These are phyloP conservation scores for Microplitis mediator DNA, from an alignment of 1,140 invertebrate genomes.

Conservation along the genomic window DNA sequence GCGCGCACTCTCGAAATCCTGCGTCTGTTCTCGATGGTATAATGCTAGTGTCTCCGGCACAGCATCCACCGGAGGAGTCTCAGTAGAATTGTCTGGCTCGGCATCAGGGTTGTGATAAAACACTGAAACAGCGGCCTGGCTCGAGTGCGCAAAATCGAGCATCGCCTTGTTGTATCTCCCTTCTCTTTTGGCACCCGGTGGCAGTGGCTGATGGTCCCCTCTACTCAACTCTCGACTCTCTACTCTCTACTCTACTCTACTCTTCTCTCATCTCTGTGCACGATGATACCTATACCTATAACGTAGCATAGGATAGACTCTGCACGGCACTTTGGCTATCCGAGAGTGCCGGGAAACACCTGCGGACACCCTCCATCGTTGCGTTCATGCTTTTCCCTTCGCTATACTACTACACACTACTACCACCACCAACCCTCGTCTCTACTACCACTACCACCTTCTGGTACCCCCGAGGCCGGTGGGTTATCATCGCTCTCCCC, in stretches of 20 bases:
- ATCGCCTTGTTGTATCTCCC: constrained; percentile 6
- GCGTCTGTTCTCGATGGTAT: background rate
- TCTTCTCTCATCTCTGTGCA: background rate
- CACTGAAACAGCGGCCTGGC: background rate
- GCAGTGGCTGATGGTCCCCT: too few species aligned
- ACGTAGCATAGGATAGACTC: background rate
- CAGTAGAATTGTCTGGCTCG: background rate
- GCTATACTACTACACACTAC: background rate
- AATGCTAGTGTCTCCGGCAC: background rate
- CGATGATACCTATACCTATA: background rate
- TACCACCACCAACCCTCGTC: background rate
- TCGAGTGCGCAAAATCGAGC: constrained; percentile 17
- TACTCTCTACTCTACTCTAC: background rate
- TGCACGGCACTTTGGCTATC: constrained; percentile 12
- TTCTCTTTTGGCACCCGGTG: background rate
- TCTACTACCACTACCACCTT: background rate
- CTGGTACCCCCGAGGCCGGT: constrained; percentile 18
- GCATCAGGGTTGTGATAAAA: constrained; percentile 1
- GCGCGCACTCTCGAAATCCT: background rate
- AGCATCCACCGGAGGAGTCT: constrained; percentile 8
- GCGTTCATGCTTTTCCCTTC: constrained; percentile 1
- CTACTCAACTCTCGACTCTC: background rate
- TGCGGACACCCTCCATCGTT: constrained; percentile 26
- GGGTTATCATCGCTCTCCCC: constrained; percentile 31
- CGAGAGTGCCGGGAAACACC: constrained; percentile 20